Evolutionary conservation across 2,888 invertebrate genomes (phyloP).

Genomic region (Spisula solida): DNA sequence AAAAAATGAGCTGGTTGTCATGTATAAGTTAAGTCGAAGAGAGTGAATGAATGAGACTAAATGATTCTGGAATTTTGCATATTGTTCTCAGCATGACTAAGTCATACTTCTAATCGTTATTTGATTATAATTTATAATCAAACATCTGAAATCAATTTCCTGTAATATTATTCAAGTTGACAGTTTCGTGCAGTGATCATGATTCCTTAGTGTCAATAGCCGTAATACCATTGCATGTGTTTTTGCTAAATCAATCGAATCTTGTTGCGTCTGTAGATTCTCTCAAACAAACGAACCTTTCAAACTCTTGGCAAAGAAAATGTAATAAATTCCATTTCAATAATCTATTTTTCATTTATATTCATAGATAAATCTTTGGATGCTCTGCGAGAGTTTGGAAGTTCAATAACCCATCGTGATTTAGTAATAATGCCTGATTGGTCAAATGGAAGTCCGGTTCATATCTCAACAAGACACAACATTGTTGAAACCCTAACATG

Average conservation of each 20-base stretch:
- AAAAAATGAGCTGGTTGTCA: too few species aligned
- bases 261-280: not conserved
- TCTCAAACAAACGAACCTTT: not conserved
- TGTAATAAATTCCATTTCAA: not conserved
- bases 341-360: not conserved
- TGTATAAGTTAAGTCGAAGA: too few species aligned
- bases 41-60: too few species aligned
- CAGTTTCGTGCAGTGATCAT: too few species aligned
- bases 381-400: not conserved
- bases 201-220: too few species aligned
- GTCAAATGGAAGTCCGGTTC: not conserved
- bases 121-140: too few species aligned
- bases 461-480: not conserved
- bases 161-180: too few species aligned
- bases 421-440: not conserved
- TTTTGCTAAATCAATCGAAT: not conserved
- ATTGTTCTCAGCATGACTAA: too few species aligned
- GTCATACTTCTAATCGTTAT: too few species aligned
- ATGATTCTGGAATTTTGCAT: too few species aligned
- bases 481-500: not conserved
- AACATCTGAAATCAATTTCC: too few species aligned
- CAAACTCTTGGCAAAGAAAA: not conserved
- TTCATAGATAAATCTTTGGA: not conserved
- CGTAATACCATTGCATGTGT: too few species aligned
- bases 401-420: not conserved